Evolutionary conservation across 2,888 invertebrate genomes (phyloP), one percentile per base, ranked within the genome.

Genomic region (Caenorhabditis sp.): DNA sequence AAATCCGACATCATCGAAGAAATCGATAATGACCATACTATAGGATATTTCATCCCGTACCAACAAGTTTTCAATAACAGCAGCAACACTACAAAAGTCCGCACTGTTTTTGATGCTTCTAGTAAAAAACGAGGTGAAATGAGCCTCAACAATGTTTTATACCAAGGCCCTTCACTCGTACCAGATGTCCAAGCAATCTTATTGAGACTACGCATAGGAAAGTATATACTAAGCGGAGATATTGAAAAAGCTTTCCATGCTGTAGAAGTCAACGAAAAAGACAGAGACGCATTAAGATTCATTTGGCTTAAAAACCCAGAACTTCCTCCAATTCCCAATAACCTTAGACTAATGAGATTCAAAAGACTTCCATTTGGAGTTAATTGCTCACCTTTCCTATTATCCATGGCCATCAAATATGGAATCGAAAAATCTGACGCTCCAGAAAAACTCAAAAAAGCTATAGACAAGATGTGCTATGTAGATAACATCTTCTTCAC

Each of bases 401-500:
- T 70, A 0, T 35, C 70, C 0, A 41, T 41, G 38, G n/a, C 70
- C 10, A 70, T 70, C n/a, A 26, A 8, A 2, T 24, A 38, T 14
- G 49, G 49, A 1, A 49, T 49, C 8, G n/a, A 2, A 47, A 28
- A n/a, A 26, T 56, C 1, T 8, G 35, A 58, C 19, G 26, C 12
- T 1, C 38, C 8, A 19, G n/a, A n/a, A n/a, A n/a, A n/a, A n/a
- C n/a, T n/a, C n/a, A n/a, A n/a, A n/a, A n/a, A n/a, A n/a, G n/a
- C 56, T 2, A 56, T 70, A 16, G 38, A 31, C n/a, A 38, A 56
- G 0, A 70, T 58, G 56, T 58, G 54, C 19, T 70, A 70, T 24
- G 70, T 70, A 26, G 70, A 70, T 38, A 70, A 70, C 51, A 2
- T 58, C 4, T 70, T 70, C 56, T 5, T 24, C 10, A 12, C 70